Conservation (phyloP, 2,113 vertebrate species). For the Oostethus manadensis region DNA sequence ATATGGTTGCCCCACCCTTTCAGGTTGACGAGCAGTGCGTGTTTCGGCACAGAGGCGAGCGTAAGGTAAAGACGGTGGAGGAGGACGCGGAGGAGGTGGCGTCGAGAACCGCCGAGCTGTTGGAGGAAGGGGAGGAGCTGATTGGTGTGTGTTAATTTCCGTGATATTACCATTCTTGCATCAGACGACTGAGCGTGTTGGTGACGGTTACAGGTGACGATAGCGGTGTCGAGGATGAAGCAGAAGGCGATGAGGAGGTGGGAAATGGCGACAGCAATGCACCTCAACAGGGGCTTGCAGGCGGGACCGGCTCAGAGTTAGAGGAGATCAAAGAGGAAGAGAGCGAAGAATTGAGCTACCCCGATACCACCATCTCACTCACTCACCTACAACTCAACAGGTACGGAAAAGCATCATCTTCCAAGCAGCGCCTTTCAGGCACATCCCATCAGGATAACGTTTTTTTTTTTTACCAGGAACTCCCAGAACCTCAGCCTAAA, state of each 20-base stretch:
- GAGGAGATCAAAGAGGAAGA: conserved; percentile 19
- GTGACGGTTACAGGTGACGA: conserved; percentile 62
- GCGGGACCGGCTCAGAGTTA: not conserved
- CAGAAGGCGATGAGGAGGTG: conserved; percentile 17
- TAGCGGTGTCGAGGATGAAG: conserved; percentile 63
- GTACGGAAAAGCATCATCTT: conserved; percentile 34
- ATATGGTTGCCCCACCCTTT: not conserved
- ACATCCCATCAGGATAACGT: not conserved
- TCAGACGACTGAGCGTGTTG: not conserved
- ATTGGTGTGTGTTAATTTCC: conserved; percentile 65
- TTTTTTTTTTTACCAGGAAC: conserved; percentile 32
- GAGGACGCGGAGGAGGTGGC: conserved; percentile 83
- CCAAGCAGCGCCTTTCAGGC: not conserved
- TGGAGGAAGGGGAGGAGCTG: conserved; percentile 81
- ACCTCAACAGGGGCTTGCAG: not conserved
- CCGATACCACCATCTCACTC: conserved; percentile 88
- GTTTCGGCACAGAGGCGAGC: conserved; percentile 85
- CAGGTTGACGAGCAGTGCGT: conserved; percentile 91
- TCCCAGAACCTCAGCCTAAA: conserved; percentile 56
- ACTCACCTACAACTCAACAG: conserved; percentile 86
- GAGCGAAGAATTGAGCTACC: conserved; percentile 72
- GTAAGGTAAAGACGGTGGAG: conserved; percentile 84
- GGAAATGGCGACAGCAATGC: not conserved
- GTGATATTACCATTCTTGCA: not conserved
- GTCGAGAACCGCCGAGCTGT: conserved; percentile 75